Percentiles rank a stretch among this genome's conserved stretches.
Evolutionary conservation across 1,140 invertebrate genomes (phyloP).

Genomic region (Papilio polyxenes): DNA sequence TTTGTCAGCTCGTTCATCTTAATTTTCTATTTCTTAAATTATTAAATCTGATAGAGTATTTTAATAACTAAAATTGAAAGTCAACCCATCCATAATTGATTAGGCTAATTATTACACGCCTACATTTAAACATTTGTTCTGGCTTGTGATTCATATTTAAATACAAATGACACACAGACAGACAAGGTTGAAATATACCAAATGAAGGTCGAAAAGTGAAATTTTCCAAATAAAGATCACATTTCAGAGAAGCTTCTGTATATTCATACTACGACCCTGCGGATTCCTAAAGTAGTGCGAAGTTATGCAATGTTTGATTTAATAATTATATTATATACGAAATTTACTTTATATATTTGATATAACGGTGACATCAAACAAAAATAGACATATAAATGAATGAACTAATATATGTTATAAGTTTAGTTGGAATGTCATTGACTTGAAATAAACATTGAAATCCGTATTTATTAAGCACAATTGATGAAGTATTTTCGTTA

Average conservation of each 20-base stretch:
- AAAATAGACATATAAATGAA: background rate
- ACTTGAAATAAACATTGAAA: background rate
- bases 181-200: background rate
- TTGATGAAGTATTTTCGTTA: background rate
- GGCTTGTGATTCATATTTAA: slow-evolving; percentile 18
- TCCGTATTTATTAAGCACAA: background rate
- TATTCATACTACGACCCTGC: background rate
- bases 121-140: slow-evolving; percentile 6
- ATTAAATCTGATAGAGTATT: background rate
- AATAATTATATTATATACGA: background rate
- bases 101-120: slow-evolving; percentile 19
- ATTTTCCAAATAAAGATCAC: slow-evolving; percentile 7
- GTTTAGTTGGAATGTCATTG: too few relatives aligned
- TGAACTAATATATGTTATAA: too few relatives aligned
- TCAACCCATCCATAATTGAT: slow-evolving; percentile 10
- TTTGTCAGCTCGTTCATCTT: too few relatives aligned
- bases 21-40: background rate
- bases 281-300: background rate
- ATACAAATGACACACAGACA: background rate
- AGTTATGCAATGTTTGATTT: background rate
- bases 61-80: background rate
- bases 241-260: background rate
- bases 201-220: slow-evolving; percentile 28
- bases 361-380: background rate
- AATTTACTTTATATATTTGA: background rate